Base-by-base conservation (phyloP, 2,888 invertebrate species). In the Corbicula japonica region DNA sequence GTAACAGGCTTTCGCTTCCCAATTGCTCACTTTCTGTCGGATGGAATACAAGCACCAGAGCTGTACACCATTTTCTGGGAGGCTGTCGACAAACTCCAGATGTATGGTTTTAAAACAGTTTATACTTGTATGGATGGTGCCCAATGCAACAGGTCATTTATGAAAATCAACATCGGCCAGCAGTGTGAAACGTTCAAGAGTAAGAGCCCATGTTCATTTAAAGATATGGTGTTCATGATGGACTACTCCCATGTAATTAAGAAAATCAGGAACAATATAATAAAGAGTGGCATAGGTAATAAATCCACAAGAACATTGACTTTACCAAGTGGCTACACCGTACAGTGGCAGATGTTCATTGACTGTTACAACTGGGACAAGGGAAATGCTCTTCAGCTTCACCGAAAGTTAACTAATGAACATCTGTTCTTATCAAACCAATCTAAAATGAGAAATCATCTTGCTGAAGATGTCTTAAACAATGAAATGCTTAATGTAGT, bases 401-500 rank as follows among this genome's bases (percentile, higher is more conserved):
- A 84, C 54, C 35, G 74, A 50, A 70, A 66, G 46, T 58, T 85
- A 12, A 76, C 74, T 1, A 66, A 76, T 48, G 79, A 79, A 34
- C 83, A 85, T 28, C 10, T 85, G 8, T 73, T 70, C 50, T 74
- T 63, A 28, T 75, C 65, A 15, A 35, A 35, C 18, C 72, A 76
- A 28, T 62, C 60, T 12, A 79, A 78, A 65, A 82, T 83, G 83
- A 66, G 80, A 12, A 84, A 83, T 38, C 75, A 75, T 46, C 62
- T 83, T 23, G 84, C 80, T 12, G 84, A 84, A 41, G 79, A 84
- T 28, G 76, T 84, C 1, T 38, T 84, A 21, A 61, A 82, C 26
- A 30, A 15, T 18, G 74, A 84, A 10, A 80, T 84, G 79, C 60
- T 82, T 0, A 34, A 83, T 46, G 65, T 80, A 1, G 70, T 84